phyloP scores from a whole-genome alignment of 2,888 invertebrate species.

The Copidosoma aretas region DNA sequence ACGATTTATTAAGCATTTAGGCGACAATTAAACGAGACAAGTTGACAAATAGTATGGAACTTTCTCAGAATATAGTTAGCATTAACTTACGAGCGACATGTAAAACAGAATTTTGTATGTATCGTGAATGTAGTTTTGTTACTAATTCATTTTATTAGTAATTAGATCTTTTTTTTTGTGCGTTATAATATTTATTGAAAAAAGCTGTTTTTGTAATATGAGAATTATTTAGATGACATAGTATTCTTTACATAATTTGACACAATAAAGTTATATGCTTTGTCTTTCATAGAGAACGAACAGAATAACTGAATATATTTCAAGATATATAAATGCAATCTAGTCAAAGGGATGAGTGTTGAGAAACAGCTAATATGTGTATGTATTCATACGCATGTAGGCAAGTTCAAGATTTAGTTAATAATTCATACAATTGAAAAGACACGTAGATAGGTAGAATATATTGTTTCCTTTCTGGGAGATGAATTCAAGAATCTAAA shows the following conservation, averaged over 20 bases:
- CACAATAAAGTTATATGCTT: constrained; percentile 3
- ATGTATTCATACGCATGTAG: constrained; percentile 34
- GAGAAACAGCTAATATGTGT: constrained; percentile 40
- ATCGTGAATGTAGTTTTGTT: constrained; percentile 30
- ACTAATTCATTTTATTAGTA: constrained; percentile 24
- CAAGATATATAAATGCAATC: constrained; percentile 51
- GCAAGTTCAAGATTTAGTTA: constrained; percentile 40
- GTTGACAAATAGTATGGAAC: neutral
- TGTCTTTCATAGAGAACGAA: neutral
- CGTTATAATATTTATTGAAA: constrained; percentile 13
- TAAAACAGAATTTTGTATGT: constrained; percentile 16
- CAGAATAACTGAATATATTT: constrained; percentile 14
- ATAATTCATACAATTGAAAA: constrained; percentile 26
- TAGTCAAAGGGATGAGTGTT: constrained; percentile 54
- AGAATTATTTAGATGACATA: neutral
- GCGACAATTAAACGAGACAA: constrained; percentile 29
- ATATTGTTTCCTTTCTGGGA: constrained; percentile 37
- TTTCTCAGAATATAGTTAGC: neutral
- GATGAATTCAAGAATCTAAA: constrained; percentile 37
- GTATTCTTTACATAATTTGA: constrained; percentile 18
- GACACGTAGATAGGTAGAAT: constrained; percentile 39
- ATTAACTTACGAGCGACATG: neutral
- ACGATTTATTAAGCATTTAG: constrained; percentile 47
- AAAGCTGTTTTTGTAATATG: neutral
- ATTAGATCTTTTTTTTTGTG: constrained; percentile 25